phyloP scores from a whole-genome alignment of 2,113 vertebrate species.

The Penelope pileata region DNA sequence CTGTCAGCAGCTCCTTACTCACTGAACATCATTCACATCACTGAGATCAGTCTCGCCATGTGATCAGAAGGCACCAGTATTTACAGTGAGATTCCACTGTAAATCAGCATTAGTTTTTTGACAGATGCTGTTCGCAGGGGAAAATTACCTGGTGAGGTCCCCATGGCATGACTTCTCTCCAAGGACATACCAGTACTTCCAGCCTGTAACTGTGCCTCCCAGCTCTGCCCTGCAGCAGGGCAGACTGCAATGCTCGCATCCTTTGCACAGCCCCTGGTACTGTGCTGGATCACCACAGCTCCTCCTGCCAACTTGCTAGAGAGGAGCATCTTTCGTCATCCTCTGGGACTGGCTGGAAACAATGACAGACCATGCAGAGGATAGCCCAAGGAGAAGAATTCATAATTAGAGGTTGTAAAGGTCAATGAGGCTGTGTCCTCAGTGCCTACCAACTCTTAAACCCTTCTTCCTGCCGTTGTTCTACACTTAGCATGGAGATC shows the following conservation, averaged over 20 bases:
- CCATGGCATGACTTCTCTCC: neutral
- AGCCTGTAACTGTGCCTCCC: neutral
- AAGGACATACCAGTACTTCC: neutral
- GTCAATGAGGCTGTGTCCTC: neutral
- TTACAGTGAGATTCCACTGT: neutral
- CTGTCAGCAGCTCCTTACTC: neutral
- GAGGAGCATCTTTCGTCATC: neutral
- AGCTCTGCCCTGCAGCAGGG: neutral
- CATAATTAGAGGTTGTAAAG: neutral
- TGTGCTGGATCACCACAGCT: neutral
- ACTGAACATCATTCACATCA: neutral
- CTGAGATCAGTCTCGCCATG: neutral
- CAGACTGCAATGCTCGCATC: neutral
- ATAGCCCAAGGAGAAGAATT: neutral
- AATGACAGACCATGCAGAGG: neutral
- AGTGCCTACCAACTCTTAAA: neutral
- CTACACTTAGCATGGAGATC: neutral
- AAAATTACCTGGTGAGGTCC: neutral
- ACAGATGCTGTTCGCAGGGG: neutral
- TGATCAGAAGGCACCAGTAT: neutral
- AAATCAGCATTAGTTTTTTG: neutral
- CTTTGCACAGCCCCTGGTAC: neutral
- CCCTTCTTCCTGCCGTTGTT: neutral
- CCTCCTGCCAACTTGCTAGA: neutral
- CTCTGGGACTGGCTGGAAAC: neutral